These are phyloP conservation scores for Gambusia holbrooki DNA, from an alignment of 2,113 vertebrate genomes.

Conservation along the genomic window DNA sequence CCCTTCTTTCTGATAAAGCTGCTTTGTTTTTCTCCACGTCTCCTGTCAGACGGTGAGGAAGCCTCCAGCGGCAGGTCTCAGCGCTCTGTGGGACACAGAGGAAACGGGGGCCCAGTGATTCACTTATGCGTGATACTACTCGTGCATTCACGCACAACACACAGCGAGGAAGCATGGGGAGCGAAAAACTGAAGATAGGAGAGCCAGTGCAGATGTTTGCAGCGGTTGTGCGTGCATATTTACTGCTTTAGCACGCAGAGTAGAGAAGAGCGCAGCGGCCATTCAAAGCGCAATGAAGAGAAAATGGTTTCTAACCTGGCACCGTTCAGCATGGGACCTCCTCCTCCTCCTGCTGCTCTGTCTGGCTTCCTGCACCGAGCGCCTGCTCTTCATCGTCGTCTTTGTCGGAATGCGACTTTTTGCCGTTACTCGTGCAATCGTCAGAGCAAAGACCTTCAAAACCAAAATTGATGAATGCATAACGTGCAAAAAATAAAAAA, in stretches of 20 bases:
- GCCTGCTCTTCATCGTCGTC: constrained; percentile 45
- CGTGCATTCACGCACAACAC: neutral
- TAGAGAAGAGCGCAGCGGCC: neutral
- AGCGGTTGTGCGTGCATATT: neutral
- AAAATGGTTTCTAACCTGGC: constrained; percentile 42
- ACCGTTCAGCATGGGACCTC: constrained; percentile 78
- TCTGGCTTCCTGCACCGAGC: constrained; percentile 70
- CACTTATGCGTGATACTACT: constrained; percentile 20
- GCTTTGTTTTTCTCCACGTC: constrained; percentile 66
- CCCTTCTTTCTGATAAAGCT: constrained; percentile 78
- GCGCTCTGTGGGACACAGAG: constrained; percentile 77
- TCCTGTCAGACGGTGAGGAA: constrained; percentile 77
- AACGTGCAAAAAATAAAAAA: neutral
- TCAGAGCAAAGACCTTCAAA: constrained; percentile 53
- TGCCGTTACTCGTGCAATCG: constrained; percentile 84
- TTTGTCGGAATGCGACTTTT: constrained; percentile 83
- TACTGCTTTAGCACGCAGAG: neutral
- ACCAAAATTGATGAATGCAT: neutral
- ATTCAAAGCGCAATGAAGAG: neutral
- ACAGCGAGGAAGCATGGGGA: neutral
- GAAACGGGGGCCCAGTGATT: constrained; percentile 53
- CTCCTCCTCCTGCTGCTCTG: constrained; percentile 80
- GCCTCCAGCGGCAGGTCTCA: constrained; percentile 81
- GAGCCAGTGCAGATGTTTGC: neutral
- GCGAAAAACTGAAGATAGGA: neutral